Conservation (phyloP, 2,113 vertebrate genomes). For the Mustelus asterias region DNA sequence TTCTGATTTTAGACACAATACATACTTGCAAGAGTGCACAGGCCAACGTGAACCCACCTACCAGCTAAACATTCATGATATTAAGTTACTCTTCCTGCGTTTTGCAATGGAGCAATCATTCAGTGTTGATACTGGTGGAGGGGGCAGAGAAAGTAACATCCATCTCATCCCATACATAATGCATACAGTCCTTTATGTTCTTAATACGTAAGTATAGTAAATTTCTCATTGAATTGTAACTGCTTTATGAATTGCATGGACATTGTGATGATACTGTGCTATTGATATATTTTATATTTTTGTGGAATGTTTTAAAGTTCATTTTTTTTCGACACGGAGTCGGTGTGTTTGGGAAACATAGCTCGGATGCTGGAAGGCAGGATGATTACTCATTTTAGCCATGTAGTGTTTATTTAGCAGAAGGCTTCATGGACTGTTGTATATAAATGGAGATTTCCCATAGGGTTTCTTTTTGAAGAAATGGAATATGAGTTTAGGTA, state of each 20-base stretch:
- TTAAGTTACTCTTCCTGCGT: constrained; percentile 91
- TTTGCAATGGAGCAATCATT: constrained; percentile 97
- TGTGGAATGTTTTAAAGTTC: no score
- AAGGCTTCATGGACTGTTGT: no score
- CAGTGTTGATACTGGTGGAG: constrained; percentile 88
- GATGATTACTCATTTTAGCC: no score
- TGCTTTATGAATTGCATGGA: constrained; percentile 2
- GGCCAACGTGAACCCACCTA: constrained; percentile 95
- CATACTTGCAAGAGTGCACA: constrained; percentile 96
- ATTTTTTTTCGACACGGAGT: no score
- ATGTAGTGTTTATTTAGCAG: no score
- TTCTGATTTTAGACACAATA: constrained; percentile 76
- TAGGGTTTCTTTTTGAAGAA: no score
- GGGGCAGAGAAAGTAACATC: constrained; percentile 95
- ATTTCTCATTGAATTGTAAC: background rate
- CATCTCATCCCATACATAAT: constrained; percentile 98
- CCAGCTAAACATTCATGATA: constrained; percentile 97
- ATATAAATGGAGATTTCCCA: no score
- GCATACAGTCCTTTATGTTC: constrained; percentile 97
- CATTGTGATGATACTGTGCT: background rate
- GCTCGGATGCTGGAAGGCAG: no score
- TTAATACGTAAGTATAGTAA: constrained; percentile 81
- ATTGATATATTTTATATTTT: no score
- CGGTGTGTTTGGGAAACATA: no score
- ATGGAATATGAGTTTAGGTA: no score